These are phyloP conservation scores for Rhadinocentrus ornatus DNA, from an alignment of 2,797 vertebrate genomes.

Conservation along the genomic window DNA sequence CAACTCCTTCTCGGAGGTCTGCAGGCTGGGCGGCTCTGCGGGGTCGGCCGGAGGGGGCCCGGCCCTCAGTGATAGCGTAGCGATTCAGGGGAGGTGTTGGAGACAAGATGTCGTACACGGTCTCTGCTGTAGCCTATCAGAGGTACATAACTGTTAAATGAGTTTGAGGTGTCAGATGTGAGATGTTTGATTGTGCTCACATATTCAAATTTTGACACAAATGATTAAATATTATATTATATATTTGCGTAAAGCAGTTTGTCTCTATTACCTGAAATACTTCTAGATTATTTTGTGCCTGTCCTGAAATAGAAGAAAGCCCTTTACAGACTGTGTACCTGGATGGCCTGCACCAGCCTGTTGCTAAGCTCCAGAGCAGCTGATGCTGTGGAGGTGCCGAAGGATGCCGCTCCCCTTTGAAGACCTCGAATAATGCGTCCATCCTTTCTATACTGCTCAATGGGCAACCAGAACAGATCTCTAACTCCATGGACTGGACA, in stretches of 20 bases:
- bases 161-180: neutral
- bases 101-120: constrained; percentile 93
- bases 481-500: constrained; percentile 90
- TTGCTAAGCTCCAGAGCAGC: constrained; percentile 96
- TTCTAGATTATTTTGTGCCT: neutral
- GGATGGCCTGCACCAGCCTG: constrained; percentile 94
- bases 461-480: constrained; percentile 94
- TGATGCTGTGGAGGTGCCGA: constrained; percentile 92
- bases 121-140: constrained; percentile 89
- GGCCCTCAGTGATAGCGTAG: constrained; percentile 84
- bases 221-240: neutral
- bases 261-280: neutral
- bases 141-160: neutral
- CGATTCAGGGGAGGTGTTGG: constrained; percentile 88
- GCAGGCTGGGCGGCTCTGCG: constrained; percentile 88
- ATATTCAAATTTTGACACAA: neutral
- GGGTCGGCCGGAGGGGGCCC: constrained; percentile 75
- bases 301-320: neutral
- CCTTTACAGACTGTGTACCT: constrained; percentile 75
- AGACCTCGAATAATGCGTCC: constrained; percentile 94
- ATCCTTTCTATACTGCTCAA: constrained; percentile 93
- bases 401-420: constrained; percentile 93
- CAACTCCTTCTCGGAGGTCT: constrained; percentile 92
- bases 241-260: neutral
- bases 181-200: neutral